These are phyloP conservation scores for Ondatra zibethicus DNA, from an alignment of 2,113 vertebrate genomes.

Conservation along the genomic window DNA sequence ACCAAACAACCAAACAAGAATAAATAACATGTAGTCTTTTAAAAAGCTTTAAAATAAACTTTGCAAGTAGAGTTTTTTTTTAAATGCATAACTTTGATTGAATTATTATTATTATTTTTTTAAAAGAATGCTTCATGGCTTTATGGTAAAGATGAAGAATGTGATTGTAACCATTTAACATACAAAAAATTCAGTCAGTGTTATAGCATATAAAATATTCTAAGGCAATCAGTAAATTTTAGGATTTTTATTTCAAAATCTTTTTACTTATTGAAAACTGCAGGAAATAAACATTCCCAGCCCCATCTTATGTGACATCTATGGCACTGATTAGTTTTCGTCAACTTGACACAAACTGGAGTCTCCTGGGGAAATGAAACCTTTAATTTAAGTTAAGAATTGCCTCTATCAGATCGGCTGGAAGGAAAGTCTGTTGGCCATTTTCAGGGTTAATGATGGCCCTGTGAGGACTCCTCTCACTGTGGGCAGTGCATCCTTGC, in stretches of 20 bases:
- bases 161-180: not conserved
- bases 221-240: not conserved
- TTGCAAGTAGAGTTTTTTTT: not conserved
- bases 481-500: not conserved
- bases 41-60: not conserved
- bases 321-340: not conserved
- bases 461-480: not conserved
- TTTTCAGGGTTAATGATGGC: not conserved
- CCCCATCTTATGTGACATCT: not conserved
- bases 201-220: conserved; percentile 7
- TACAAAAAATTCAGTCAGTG: not conserved
- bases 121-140: not conserved
- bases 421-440: not conserved
- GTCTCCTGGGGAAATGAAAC: not conserved
- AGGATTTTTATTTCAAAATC: conserved; percentile 23
- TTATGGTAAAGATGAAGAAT: conserved; percentile 46
- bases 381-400: no score
- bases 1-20: not conserved
- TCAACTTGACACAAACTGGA: not conserved
- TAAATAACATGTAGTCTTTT: not conserved
- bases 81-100: not conserved
- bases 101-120: conserved; percentile 11
- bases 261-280: conserved; percentile 41
- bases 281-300: not conserved
- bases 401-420: not conserved